Base-by-base conservation (phyloP, 2,797 vertebrate genomes). In the Taenioides sp. region DNA sequence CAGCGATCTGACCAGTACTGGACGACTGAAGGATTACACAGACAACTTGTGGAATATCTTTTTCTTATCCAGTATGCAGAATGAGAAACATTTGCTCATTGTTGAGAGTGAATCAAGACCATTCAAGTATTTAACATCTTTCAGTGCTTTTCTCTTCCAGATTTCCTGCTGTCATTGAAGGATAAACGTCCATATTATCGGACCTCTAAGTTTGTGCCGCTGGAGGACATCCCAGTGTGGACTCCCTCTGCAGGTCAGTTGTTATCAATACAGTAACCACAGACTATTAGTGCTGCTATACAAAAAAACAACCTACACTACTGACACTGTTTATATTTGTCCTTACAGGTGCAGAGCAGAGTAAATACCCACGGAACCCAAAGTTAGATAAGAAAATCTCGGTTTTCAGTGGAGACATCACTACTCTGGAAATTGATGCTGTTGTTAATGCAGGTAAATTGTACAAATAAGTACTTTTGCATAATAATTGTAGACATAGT, bases 361-460 rank as follows among this genome's bases (percentile, higher is more conserved):
- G 79, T 73, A 31, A 16, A 27, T 83, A 83, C 69, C 60, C 67
- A 67, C 81, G 81, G 71, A 89, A 92, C 67, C 80, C 89, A 57
- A 89, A 88, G 43, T 83, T 97, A 80, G 96, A 95, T 20, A 79
- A 91, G 77, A 97, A 96, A 87, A 91, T 98, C 79, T 96, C 96
- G 3, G 72, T 98, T 60, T 92, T 95, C 85, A 89, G 89, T 0
- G 94, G 94, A 0, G 96, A 98, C 76, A 96, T 97, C 92, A 98
- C 96, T 69, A 93, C 92, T 75, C 86, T 97, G 88, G 96, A 97
- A 90, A 92, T 97, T 18, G 96, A 96, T 0, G 95, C 93, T 1
- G 92, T 98, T 5, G 92, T 96, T 76, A 98, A 98, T 4, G 95
- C 96, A 75, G 96, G 96, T 98, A 91, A 90, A 4, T 84, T 2